Percentiles rank a stretch among this genome's conserved stretches.
phyloP scores from a whole-genome alignment of 2,113 vertebrate genomes.

The Thamnaconus septentrionalis region DNA sequence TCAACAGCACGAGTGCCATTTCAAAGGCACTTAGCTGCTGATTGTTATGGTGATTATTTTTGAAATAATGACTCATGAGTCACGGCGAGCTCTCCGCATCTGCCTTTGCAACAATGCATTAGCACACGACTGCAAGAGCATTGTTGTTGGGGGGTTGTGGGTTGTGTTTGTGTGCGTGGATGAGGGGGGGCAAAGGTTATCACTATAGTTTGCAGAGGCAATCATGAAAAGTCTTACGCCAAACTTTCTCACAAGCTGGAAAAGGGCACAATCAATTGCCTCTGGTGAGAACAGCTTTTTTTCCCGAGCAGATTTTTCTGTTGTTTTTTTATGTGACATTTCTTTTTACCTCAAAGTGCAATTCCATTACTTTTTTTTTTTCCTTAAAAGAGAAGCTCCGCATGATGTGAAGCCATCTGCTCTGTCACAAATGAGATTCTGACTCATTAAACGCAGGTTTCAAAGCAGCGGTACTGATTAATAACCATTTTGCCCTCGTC shows the following conservation, averaged over 20 bases:
- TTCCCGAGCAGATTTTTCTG: not conserved
- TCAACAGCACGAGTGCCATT: too few relatives aligned
- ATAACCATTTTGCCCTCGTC: too few relatives aligned
- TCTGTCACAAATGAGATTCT: too few relatives aligned
- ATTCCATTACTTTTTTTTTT: too few relatives aligned
- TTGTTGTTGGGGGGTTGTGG: too few relatives aligned
- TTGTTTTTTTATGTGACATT: not conserved
- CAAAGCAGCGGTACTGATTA: too few relatives aligned
- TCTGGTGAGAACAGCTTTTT: not conserved
- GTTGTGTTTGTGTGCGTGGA: not conserved
- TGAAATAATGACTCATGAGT: not conserved
- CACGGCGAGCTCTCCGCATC: not conserved
- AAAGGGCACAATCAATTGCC: not conserved
- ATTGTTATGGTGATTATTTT: not conserved
- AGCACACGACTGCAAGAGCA: too few relatives aligned
- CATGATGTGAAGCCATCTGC: too few relatives aligned
- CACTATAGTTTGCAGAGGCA: not conserved
- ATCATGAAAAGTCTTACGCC: not conserved
- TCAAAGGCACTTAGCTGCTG: not conserved
- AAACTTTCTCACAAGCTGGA: not conserved
- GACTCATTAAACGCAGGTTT: too few relatives aligned
- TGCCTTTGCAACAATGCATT: not conserved
- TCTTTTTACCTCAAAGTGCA: too few relatives aligned
- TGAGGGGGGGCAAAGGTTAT: not conserved
- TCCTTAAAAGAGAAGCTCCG: too few relatives aligned